Evolutionary conservation across 2,888 invertebrate species (phyloP).

Genomic region (Anthophora plumipes): DNA sequence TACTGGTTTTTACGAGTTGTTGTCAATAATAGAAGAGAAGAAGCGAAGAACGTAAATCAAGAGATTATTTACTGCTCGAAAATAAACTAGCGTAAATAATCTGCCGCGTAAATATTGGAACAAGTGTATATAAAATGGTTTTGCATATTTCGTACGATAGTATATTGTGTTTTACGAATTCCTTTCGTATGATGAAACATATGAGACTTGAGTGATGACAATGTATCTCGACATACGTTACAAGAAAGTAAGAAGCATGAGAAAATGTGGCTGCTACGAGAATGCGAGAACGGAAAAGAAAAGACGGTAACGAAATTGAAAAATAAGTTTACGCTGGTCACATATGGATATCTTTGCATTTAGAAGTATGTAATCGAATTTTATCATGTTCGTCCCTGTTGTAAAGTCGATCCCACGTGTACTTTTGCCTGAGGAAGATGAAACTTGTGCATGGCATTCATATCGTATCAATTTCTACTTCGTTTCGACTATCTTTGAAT

Average conservation of each 20-base stretch:
- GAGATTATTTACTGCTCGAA: too few relatives aligned
- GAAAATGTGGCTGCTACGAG: background rate
- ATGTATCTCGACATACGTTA: background rate
- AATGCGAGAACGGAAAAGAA: slow-evolving; percentile 7
- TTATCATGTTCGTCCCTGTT: slow-evolving; percentile 55
- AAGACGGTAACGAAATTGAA: slow-evolving; percentile 62
- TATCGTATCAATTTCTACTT: slow-evolving; percentile 48
- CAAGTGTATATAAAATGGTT: too few relatives aligned
- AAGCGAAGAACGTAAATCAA: too few relatives aligned
- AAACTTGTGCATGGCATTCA: slow-evolving; percentile 20
- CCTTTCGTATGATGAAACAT: too few relatives aligned
- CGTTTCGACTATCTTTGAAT: slow-evolving; percentile 48
- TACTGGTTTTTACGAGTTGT: too few relatives aligned
- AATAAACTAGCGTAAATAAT: too few relatives aligned
- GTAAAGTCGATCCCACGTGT: slow-evolving; percentile 54
- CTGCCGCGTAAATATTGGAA: too few relatives aligned
- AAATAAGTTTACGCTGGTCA: slow-evolving; percentile 67
- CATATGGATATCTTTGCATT: slow-evolving; percentile 48
- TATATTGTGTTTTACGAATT: slow-evolving; percentile 57
- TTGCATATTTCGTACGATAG: slow-evolving; percentile 61
- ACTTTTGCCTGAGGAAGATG: slow-evolving; percentile 28
- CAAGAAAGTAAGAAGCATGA: background rate
- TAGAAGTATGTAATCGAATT: slow-evolving; percentile 68
- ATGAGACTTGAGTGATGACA: too few relatives aligned
- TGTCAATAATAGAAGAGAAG: too few relatives aligned